Percentiles rank a stretch among this genome's conserved stretches.
Conservation (phyloP, 2,113 vertebrate species). For the Cheilinus undulatus region DNA sequence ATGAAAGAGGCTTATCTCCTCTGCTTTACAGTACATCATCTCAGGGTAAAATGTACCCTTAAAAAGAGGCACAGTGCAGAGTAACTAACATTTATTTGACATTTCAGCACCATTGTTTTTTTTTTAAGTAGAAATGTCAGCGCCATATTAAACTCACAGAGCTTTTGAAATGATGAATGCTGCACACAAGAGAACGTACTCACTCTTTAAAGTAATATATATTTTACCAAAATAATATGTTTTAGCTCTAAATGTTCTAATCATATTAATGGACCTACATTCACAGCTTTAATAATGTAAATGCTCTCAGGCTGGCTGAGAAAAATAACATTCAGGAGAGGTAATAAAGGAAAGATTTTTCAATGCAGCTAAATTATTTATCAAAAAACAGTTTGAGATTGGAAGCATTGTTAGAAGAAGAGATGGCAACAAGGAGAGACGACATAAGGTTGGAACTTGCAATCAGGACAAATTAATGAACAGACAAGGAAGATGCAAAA, state of each 20-base stretch:
- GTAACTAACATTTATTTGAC: not conserved
- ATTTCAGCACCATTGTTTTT: not conserved
- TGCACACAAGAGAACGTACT: not conserved
- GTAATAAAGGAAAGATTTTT: not conserved
- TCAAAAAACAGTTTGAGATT: conserved; percentile 7
- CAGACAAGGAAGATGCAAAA: conserved; percentile 9
- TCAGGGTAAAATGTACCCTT: not conserved
- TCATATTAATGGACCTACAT: not conserved
- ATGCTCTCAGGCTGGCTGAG: not conserved
- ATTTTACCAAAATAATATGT: not conserved
- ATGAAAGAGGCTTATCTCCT: not conserved
- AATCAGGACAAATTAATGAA: conserved; percentile 25
- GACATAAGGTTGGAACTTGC: conserved; percentile 8
- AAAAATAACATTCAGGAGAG: not conserved
- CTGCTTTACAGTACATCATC: not conserved
- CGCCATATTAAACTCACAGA: not conserved
- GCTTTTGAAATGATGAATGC: not conserved
- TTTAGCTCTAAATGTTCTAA: not conserved
- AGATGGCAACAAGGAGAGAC: conserved; percentile 17
- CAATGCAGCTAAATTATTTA: conserved; percentile 1
- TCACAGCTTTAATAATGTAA: not conserved
- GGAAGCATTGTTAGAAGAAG: conserved; percentile 31
- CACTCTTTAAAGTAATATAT: not conserved
- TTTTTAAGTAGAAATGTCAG: not conserved
- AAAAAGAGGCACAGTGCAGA: not conserved